phyloP scores from a whole-genome alignment of 2,797 vertebrate genomes.

The Pelodytes ibericus region DNA sequence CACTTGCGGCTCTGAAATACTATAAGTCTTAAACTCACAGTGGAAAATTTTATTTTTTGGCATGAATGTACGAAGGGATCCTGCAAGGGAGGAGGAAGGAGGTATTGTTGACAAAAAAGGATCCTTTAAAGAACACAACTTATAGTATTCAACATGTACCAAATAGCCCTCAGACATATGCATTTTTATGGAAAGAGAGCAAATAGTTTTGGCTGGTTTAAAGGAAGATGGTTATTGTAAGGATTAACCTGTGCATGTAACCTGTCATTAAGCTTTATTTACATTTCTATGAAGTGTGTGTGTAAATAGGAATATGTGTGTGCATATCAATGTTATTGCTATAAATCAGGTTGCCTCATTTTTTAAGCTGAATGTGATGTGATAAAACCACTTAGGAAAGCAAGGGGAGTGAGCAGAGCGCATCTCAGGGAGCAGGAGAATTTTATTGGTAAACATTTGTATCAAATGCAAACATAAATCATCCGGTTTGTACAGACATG shows the following conservation, averaged over 20 bases:
- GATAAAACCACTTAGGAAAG: too few relatives aligned
- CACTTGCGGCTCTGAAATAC: too few relatives aligned
- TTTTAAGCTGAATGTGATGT: too few relatives aligned
- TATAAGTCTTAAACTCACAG: conserved; percentile 61
- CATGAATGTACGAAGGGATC: conserved; percentile 41
- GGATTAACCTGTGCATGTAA: conserved; percentile 60
- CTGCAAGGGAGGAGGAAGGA: conserved; percentile 4
- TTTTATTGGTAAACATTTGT: too few relatives aligned
- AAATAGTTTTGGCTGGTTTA: conserved; percentile 62
- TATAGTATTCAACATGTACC: conserved; percentile 58
- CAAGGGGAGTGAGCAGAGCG: too few relatives aligned
- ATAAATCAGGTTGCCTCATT: too few relatives aligned
- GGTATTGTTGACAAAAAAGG: conserved; percentile 60
- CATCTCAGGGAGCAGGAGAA: too few relatives aligned
- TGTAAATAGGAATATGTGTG: too few relatives aligned
- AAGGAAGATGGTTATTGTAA: conserved; percentile 51
- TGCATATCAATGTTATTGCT: too few relatives aligned
- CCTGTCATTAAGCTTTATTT: conserved; percentile 48
- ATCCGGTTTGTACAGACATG: too few relatives aligned
- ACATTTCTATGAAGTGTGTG: conserved; percentile 4
- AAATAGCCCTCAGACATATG: conserved; percentile 59
- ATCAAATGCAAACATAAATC: too few relatives aligned
- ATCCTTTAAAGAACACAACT: conserved; percentile 62
- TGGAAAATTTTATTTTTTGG: conserved; percentile 65
- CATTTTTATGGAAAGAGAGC: conserved; percentile 62